A percentile compares a stretch with the other conserved stretches of the same genome.
These are phyloP conservation scores for Rhopalosiphum padi DNA, from an alignment of 1,140 invertebrate species.

Conservation along the genomic window DNA sequence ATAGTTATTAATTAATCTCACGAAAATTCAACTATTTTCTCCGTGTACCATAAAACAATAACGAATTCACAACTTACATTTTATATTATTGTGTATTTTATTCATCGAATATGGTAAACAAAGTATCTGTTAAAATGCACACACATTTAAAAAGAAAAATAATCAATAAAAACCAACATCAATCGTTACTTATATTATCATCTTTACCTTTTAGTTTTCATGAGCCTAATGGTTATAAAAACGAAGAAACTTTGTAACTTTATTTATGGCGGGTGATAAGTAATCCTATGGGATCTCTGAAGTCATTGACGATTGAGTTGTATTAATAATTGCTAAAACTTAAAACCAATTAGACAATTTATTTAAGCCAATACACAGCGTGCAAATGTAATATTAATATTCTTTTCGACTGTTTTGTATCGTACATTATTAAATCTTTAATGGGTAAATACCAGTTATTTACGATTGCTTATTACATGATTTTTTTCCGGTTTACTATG, in stretches of 20 bases:
- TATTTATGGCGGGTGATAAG: neutral
- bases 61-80: neutral
- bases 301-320: constrained; percentile 20
- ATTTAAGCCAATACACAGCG: neutral
- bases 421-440: neutral
- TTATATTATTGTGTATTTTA: neutral
- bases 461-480: neutral
- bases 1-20: neutral
- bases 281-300: neutral
- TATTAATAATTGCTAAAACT: constrained; percentile 22
- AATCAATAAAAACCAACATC: neutral
- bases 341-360: neutral
- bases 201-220: neutral
- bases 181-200: neutral
- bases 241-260: neutral
- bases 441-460: neutral
- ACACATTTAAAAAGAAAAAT: neutral
- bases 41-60: neutral
- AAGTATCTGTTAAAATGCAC: neutral
- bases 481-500: neutral
- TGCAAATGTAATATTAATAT: neutral
- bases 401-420: neutral
- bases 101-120: neutral
- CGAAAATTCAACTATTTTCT: neutral
- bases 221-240: neutral